Base-by-base conservation (phyloP, 2,113 vertebrate genomes). In the Silurus glanis region DNA sequence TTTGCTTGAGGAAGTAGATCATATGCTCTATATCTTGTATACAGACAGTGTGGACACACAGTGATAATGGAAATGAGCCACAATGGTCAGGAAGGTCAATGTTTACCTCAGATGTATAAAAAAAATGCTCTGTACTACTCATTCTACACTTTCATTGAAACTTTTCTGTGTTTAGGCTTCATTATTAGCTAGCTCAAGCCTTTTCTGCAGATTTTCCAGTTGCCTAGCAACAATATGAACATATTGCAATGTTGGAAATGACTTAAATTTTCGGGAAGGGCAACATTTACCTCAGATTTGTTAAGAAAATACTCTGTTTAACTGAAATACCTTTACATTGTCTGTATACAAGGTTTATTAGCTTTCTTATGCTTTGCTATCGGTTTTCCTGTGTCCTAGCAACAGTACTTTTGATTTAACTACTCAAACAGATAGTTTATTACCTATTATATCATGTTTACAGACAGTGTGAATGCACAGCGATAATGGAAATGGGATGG, bases 331-430 rank as follows among this genome's bases (percentile, higher is more conserved):
- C n/a, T 64, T 64, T 3, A 9, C 3, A n/a, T n/a, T 64, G 61
- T 28, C 64, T 66, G 10, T 66, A 66, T 25, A 25, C 64, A 66
- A 66, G 12, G 25, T 66, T 5, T 66, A 16, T 37, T 69, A 69
- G 6, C 66, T 69, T 37, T 12, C 25, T 64, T 64, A 9, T n/a
- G 23, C 61, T 64, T n/a, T n/a, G 61, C 28, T 69, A 28, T 14
- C 21, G 71, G n/a, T 74, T 74, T 74, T 74, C 71, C 71, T 49
- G 71, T 74, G 47, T 45, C 71, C 45, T 74, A 49, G 71, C 71
- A 74, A 49, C 71, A 49, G 71, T 10, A 49, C 17, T 49, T 19
- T 13, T 7, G 13, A 14, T 37, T 69, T 69, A 64, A 64, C 23
- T n/a, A 64, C 23, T n/a, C n/a, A 23, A 49, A 10, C 14, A 9